Base-by-base conservation (phyloP, 2,888 invertebrate species). In the Strigamia crassipes region DNA sequence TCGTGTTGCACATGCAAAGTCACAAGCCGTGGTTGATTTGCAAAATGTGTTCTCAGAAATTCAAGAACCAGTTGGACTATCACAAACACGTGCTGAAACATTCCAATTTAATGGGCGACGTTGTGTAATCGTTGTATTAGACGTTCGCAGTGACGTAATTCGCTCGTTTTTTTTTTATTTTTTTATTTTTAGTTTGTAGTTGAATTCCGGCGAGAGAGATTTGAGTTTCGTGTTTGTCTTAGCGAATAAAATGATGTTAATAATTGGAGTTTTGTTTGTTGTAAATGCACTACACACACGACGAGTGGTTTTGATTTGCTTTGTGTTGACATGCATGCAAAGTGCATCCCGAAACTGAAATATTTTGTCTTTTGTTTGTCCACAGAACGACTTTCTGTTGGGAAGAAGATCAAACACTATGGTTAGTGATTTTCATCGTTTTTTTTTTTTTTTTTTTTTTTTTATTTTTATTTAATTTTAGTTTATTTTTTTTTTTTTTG, bases 21-120 rank as follows among this genome's bases (percentile, higher is more conserved):
- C 81, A 81, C 34, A 56, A 31, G 34, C 81, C 81, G n/a, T 61
- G 66, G 66, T 15, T 80, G 80, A 66, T 66, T 66, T 66, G 66
- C 12, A 66, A 31, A 27, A 31, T 66, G 66, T 66, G 66, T 31
- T 27, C 66, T 8, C 66, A 66, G 66, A 66, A 66, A 27, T 66
- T 66, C 15, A 66, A 66, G 27, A 66, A 66, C 10, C 66, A 66
- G 31, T 12, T 13, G 9, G 66, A 66, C 10, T 66, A 27, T 66
- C 27, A 66, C 13, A 27, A 27, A 31, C 66, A 66, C 31, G 66
- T 66, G 66, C 4, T 23, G 1, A 31, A 31, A 6, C 66, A 66
- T 15, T 12, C 66, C 13, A 27, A 9, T 2, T 66, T 3, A 9
- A 9, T n/a, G 51, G n/a, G 51, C 51, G 51, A 51, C 3, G n/a